Evolutionary conservation across 2,888 invertebrate species (phyloP), one percentile per base, ranked within the genome.

Genomic region (Brachyptera risi): DNA sequence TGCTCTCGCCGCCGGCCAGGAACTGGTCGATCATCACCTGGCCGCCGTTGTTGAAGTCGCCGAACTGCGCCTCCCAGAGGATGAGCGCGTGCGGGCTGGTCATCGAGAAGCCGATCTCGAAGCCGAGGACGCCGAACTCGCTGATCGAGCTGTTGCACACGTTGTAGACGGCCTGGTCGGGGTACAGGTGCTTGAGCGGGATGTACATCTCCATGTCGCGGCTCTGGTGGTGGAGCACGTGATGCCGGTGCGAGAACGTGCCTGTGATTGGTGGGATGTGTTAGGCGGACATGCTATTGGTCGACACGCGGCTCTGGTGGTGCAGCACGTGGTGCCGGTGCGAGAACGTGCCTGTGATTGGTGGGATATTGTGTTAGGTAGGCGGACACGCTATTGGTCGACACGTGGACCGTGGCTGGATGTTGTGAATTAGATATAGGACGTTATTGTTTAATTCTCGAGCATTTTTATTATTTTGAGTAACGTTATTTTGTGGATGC

Each of bases 41-140:
- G 50, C 85, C 84, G 0, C 83, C 87, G 77, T 92, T 91, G 65
- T 83, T 83, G 71, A 92, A 92, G 75, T 92, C 92, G 0, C 92
- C 92, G 74, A 91, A 92, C 77, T 92, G 92, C 37, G 88, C 91
- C 76, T 92, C 91, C 92, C 91, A 92, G 13, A 88, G 78, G 0
- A 86, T 82, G 65, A 92, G 78, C 26, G 85, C 74, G 68, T 86
- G 79, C 1, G 91, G 89, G 71, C 87, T 87, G 56, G 87, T 85
- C 76, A 87, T 83, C 7, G 91, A 87, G 74, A 88, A 92, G 56
- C 92, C 93, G 1, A 86, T 75, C 73, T 94, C 92, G 77, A 89
- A 93, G 49, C 92, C 90, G 56, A 85, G 73, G 9, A 84, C 83
- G 47, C 81, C 87, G 72, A 80, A 86, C 72, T 92, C 92, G 0